Evolutionary conservation across 2,888 invertebrate species (phyloP).

Genomic region (Troglohyphantes excavatus): DNA sequence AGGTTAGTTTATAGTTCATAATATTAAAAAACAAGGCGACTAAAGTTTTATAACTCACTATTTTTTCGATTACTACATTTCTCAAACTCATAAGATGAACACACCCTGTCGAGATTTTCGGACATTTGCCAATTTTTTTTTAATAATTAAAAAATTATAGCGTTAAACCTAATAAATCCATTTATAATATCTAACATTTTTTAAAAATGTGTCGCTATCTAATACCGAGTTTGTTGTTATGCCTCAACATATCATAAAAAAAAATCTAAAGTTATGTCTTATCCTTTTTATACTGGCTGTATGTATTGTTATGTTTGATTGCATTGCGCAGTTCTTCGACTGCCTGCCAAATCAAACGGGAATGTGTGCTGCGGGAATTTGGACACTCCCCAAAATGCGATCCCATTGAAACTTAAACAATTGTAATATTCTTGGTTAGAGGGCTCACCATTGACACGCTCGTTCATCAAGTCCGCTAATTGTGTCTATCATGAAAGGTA

Average conservation of each 20-base stretch:
- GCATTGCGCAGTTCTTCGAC: conserved; percentile 15
- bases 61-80: no score
- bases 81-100: no score
- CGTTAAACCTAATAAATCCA: not conserved
- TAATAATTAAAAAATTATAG: no score
- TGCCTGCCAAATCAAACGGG: conserved; percentile 25
- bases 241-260: not conserved
- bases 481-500: not conserved
- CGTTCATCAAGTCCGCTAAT: not conserved
- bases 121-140: no score
- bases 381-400: conserved; percentile 25
- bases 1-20: no score
- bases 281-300: not conserved
- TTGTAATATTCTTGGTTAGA: conserved; percentile 24
- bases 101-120: no score
- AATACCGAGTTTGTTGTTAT: not conserved
- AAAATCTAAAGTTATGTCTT: not conserved
- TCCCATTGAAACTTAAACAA: conserved; percentile 19
- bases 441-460: conserved; percentile 15
- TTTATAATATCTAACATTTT: no score
- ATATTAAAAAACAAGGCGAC: no score
- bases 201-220: not conserved
- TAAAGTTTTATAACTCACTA: no score
- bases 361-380: conserved; percentile 9
- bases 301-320: conserved; percentile 14